Evolutionary conservation across 1,140 invertebrate species (phyloP).

Genomic region (Dreissena polymorpha): DNA sequence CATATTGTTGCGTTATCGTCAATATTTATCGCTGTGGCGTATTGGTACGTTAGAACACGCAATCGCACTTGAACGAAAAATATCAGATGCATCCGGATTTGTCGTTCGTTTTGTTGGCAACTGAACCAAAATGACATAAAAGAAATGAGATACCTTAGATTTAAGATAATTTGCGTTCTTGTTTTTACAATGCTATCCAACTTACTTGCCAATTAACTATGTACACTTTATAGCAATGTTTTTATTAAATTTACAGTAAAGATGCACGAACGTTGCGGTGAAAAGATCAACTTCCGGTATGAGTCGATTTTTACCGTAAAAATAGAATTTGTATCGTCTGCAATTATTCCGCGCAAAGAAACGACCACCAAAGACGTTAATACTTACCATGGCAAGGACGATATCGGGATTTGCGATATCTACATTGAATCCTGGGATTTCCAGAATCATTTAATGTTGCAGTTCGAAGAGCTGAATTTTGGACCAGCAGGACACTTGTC

Average conservation of each 20-base stretch:
- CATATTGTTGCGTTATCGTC: too few relatives aligned
- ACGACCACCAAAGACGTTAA: neutral
- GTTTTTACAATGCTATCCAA: too few relatives aligned
- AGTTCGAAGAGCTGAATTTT: conserved; percentile 26
- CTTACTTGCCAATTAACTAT: too few relatives aligned
- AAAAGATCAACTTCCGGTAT: conserved; percentile 28
- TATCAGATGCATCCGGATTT: too few relatives aligned
- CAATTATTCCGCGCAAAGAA: neutral
- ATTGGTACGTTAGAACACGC: too few relatives aligned
- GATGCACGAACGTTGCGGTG: conserved; percentile 31
- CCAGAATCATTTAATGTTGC: conserved; percentile 35
- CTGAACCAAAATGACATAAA: too few relatives aligned
- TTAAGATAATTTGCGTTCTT: too few relatives aligned
- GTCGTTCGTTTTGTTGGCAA: too few relatives aligned
- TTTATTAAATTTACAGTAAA: neutral
- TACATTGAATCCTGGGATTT: conserved; percentile 43
- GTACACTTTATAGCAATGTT: too few relatives aligned
- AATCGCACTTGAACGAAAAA: too few relatives aligned
- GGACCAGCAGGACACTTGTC: neutral
- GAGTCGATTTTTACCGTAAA: conserved; percentile 25
- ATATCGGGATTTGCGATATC: neutral
- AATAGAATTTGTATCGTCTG: conserved; percentile 14
- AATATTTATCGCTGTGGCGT: too few relatives aligned
- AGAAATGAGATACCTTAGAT: too few relatives aligned
- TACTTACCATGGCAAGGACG: neutral